These are phyloP conservation scores for Vulpes lagopus DNA, from an alignment of 2,113 vertebrate genomes.

Conservation along the genomic window DNA sequence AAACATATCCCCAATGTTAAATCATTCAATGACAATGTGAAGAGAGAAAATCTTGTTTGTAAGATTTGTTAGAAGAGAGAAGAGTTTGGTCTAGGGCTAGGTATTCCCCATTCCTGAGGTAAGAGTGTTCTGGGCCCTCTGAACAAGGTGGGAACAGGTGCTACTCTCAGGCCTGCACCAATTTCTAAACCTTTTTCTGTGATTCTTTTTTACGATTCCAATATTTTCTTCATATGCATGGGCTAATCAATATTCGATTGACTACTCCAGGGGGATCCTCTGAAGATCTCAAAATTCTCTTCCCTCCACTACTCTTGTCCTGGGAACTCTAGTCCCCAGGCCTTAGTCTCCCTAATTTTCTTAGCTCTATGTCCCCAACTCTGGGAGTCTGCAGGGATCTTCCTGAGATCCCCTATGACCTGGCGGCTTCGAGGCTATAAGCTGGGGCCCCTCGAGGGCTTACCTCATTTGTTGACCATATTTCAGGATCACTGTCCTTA, in stretches of 20 bases:
- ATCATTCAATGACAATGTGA: neutral
- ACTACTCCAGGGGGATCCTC: neutral
- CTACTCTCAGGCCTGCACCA: neutral
- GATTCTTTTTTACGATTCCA: neutral
- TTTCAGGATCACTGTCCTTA: neutral
- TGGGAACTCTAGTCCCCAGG: neutral
- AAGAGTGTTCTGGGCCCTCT: no score
- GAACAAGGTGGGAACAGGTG: neutral
- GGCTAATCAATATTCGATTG: neutral
- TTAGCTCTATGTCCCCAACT: neutral
- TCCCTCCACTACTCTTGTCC: no score
- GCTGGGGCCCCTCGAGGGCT: neutral
- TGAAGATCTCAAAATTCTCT: neutral
- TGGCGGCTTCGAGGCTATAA: neutral
- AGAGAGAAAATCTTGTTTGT: neutral
- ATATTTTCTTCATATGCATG: neutral
- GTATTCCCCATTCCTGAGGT: neutral
- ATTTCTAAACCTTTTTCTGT: neutral
- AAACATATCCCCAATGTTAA: neutral
- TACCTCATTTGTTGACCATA: neutral
- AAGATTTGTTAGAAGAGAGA: neutral
- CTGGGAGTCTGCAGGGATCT: neutral
- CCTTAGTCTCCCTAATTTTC: neutral
- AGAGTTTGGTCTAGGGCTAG: neutral
- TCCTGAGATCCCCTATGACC: neutral